Evolutionary conservation across 2,888 invertebrate species (phyloP), one percentile per base, ranked within the genome.

Genomic region (Falcaria lacertinaria): DNA sequence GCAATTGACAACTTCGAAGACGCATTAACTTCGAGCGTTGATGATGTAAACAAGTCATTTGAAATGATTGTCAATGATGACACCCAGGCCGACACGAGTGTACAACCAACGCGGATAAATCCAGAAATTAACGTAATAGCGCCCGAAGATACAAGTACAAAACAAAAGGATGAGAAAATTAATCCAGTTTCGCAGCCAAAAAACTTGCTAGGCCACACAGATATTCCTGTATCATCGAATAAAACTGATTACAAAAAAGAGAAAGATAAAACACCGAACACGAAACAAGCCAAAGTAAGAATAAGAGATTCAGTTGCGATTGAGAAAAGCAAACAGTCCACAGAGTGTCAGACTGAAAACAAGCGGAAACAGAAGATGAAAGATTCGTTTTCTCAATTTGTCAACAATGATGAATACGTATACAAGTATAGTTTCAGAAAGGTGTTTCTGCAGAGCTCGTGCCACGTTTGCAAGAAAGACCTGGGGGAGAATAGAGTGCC

Each of bases 391-490:
- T 69, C 74, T 2, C 74, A 64, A 4, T 64, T 84, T 17, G 87
- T 75, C 15, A 91, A 91, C 47, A 91, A 91, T 32, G 91, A 91
- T 43, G 91, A 91, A 42, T 85, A 92, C 38, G 91, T 93, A 39
- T 92, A 93, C 58, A 91, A 92, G 50, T 92, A 93, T 50, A 92
- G 90, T 60, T 93, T 93, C 41, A 87, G 94, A 7, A 90, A 90
- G 63, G 91, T 93, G 11, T 94, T 91, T 64, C 76, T 92, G 25
- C 89, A 91, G 34, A 91, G 90, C 48, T 76, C 90, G 4, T 94
- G 94, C 47, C 86, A 89, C 39, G 67, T 88, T 39, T 90, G 90
- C 52, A 89, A 89, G 49, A 82, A 79, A 19, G 74, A 77, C 22
- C 56, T 90, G 45, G 65, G 54, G 33, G 64, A 74, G 1, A 44